A percentile compares a stretch with the other conserved stretches of the same genome.
These are phyloP conservation scores for Spilogale gracilis DNA, from an alignment of 2,113 vertebrate species.

Conservation along the genomic window DNA sequence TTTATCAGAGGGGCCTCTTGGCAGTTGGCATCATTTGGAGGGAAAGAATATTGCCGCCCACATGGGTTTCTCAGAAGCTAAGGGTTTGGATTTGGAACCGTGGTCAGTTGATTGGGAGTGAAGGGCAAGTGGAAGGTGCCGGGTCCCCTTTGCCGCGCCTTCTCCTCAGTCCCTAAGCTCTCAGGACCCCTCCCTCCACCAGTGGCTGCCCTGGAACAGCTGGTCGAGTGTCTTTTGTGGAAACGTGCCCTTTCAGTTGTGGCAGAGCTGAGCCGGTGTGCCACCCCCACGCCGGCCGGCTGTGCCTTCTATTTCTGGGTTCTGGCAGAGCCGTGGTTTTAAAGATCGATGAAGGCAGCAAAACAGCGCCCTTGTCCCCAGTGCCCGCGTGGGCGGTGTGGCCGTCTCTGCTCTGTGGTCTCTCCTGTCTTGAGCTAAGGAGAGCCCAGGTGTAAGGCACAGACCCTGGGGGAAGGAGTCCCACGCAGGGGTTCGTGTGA, in stretches of 20 bases:
- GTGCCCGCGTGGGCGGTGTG: fast-evolving
- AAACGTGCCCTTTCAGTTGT: neutral
- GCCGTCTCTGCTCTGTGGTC: too few relatives aligned
- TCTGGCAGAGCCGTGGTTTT: neutral
- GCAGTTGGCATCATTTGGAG: neutral
- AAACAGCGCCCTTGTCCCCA: neutral
- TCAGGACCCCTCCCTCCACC: too few relatives aligned
- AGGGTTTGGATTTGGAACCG: neutral
- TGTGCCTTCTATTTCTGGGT: conserved; percentile 20
- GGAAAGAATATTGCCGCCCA: neutral
- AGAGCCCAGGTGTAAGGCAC: neutral
- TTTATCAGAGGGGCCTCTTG: neutral
- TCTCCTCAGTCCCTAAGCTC: neutral
- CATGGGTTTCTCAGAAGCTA: neutral
- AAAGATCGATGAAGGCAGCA: neutral
- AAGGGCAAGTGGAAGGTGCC: too few relatives aligned
- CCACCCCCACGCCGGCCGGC: neutral
- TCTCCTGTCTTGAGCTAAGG: neutral
- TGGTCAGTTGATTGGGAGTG: neutral
- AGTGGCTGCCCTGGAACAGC: neutral
- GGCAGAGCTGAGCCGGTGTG: neutral
- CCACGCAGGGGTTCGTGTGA: neutral
- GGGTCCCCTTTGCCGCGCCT: neutral
- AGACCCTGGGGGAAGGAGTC: neutral
- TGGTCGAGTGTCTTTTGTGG: neutral